Percentiles rank a stretch among this genome's conserved stretches.
Conservation (phyloP, 2,888 invertebrate genomes). For the Drosophila seclusa region DNA sequence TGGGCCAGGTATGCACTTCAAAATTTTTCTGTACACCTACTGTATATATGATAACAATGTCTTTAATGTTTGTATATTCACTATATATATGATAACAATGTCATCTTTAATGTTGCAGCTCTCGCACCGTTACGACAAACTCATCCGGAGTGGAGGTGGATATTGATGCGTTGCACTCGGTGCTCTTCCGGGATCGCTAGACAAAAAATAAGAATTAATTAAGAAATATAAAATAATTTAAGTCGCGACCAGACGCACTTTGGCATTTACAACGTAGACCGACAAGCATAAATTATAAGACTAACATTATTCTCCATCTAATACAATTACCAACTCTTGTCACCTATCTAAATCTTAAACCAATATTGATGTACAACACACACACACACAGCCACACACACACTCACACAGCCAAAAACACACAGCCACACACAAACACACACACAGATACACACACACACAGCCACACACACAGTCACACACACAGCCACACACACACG, state of each 20-base stretch:
- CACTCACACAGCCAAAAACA: no score
- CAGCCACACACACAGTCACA: no score
- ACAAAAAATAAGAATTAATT: background rate
- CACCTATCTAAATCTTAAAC: constrained; percentile 23
- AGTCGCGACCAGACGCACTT: constrained; percentile 9
- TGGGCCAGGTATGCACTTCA: constrained; percentile 77
- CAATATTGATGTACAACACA: constrained; percentile 1
- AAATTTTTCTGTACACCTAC: background rate
- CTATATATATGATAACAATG: background rate
- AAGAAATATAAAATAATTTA: background rate
- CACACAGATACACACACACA: rapidly evolving
- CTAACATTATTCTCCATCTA: constrained; percentile 13
- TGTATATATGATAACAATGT: background rate
- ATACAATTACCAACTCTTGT: constrained; percentile 7
- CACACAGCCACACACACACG: no score
- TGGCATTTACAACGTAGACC: constrained; percentile 21
- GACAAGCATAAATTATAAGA: constrained; percentile 8
- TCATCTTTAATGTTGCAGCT: constrained; percentile 37
- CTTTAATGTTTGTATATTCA: constrained; percentile 12
- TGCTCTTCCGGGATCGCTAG: constrained; percentile 83
- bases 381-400: no score
- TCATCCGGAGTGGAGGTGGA: constrained; percentile 84
- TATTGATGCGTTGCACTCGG: constrained; percentile 85
- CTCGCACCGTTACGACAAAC: constrained; percentile 75
- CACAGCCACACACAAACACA: no score